Base-by-base conservation (phyloP, 1,140 invertebrate genomes). In the Nasonia longicornis region DNA sequence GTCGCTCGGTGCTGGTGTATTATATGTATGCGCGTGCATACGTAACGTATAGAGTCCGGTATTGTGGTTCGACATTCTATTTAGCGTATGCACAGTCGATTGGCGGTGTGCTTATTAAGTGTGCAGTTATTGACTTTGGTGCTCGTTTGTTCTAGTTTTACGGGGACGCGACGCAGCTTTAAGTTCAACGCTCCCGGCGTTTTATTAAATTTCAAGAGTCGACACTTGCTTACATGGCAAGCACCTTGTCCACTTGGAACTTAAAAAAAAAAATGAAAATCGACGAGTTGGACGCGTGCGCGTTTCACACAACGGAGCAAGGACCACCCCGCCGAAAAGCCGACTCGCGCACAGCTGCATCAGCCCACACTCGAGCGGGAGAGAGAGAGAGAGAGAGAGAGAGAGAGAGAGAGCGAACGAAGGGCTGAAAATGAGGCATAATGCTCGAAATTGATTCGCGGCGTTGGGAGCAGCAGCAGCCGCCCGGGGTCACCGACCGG, bases 401-500 rank as follows among this genome's bases (percentile, higher is more conserved):
- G 22, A 26, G 26, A 22, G 20, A 12, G 38, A 16, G 63, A 38
- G 74, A 45, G 22, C 4, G 16, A 10, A 10, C 16, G 42, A 58
- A 70, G 66, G 42, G n/a, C 8, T 58, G 70, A 48, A 58, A 73
- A 74, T 31, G 71, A 58, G 78, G 75, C 58, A 42, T 58, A 73
- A 31, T 48, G 75, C 14, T 58, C 35, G 73, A 82, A 84, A 84
- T 82, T 83, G 84, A 84, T 85, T 85, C 83, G 84, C 83, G 80
- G 83, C 73, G 75, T 31, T 71, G 81, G 75, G 73, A 58, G 52
- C 83, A 82, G 81, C 81, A 52, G 52, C 52, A 58, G 52, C 52
- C 52, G 52, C 82, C 78, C 72, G 72, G 29, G 29, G 42, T 69
- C 75, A 20, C 48, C 76, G 79, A 78, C 70, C 38, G 29, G 10